These are phyloP conservation scores for Indicator indicator DNA, from an alignment of 2,113 vertebrate genomes.

Conservation along the genomic window DNA sequence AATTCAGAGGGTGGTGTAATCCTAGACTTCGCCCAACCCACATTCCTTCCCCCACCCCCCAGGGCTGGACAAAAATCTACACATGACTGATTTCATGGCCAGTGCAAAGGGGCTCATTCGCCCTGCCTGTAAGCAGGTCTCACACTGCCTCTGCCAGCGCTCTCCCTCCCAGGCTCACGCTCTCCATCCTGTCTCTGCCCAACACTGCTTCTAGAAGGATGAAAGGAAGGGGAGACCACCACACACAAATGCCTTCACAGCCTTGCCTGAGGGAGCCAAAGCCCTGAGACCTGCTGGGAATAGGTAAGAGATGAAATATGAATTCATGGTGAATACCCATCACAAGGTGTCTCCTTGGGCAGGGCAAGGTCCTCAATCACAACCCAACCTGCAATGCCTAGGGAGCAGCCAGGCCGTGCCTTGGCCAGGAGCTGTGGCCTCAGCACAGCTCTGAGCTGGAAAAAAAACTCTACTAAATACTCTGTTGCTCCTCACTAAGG, in stretches of 20 bases:
- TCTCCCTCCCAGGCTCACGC: neutral
- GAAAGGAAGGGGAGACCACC: neutral
- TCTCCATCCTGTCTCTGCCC: neutral
- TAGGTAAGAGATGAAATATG: neutral
- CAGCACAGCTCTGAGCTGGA: neutral
- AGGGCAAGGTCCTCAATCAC: neutral
- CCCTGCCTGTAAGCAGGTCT: neutral
- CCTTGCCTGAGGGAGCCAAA: rapidly evolving
- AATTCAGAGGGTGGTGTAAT: conserved; percentile 77
- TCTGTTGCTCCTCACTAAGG: neutral
- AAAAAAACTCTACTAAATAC: neutral
- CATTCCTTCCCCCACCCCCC: conserved; percentile 70
- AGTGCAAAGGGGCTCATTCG: conserved; percentile 26
- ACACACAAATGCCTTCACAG: neutral
- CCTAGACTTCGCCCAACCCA: conserved; percentile 86
- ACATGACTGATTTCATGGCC: conserved; percentile 63
- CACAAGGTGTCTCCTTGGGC: neutral
- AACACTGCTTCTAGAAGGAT: rapidly evolving
- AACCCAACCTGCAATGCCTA: rapidly evolving
- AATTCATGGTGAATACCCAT: neutral
- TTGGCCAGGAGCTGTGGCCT: neutral
- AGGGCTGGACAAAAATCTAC: conserved; percentile 63
- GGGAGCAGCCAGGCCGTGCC: rapidly evolving
- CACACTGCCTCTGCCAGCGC: rapidly evolving
- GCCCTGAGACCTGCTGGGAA: neutral